Conservation (phyloP, 2,113 vertebrate genomes). For the Scatophagus argus region DNA sequence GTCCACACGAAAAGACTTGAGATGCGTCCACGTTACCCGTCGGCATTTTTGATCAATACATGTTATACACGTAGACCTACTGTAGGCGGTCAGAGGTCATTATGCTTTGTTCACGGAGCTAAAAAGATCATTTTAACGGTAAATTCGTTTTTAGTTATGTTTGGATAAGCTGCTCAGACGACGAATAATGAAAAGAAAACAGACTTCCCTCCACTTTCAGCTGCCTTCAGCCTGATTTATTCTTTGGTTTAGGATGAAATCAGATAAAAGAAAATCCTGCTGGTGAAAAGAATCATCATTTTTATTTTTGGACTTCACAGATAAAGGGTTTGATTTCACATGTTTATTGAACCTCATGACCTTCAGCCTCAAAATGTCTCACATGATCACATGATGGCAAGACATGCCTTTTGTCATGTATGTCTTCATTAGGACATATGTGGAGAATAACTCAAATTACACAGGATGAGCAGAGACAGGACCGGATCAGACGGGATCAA, state of each 20-base stretch:
- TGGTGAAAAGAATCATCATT: slow-evolving; percentile 5
- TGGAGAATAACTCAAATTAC: neutral
- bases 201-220: neutral
- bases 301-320: slow-evolving; percentile 43
- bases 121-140: neutral
- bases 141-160: neutral
- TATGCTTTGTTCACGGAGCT: neutral
- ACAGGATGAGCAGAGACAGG: neutral
- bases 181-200: slow-evolving; percentile 10
- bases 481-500: slow-evolving; percentile 53
- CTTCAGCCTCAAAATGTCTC: slow-evolving; percentile 46
- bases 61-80: neutral
- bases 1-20: no score
- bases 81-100: slow-evolving; percentile 18
- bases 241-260: neutral
- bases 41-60: neutral
- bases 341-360: slow-evolving; percentile 33
- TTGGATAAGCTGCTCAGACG: neutral
- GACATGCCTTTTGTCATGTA: slow-evolving; percentile 12
- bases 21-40: neutral
- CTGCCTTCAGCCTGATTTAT: neutral
- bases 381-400: neutral
- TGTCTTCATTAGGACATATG: slow-evolving; percentile 22
- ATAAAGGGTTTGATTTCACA: neutral
- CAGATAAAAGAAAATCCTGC: slow-evolving; percentile 2